Percentiles rank a stretch among this genome's conserved stretches.
Evolutionary conservation across 2,888 invertebrate species (phyloP).

Genomic region (Pachymerium ferrugineum): DNA sequence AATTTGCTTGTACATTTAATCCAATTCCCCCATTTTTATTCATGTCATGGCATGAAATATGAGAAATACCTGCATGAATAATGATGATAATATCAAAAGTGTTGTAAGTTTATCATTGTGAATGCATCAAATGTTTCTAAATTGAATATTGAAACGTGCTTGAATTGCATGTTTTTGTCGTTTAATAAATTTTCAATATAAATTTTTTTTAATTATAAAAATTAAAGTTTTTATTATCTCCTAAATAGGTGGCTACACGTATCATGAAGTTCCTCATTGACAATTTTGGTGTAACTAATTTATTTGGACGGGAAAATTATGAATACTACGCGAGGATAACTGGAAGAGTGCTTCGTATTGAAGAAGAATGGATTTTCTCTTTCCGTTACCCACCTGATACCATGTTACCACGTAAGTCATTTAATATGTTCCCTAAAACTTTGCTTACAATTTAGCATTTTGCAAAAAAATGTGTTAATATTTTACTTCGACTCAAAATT

Average conservation of each 20-base stretch:
- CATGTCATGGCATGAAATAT: too few relatives aligned
- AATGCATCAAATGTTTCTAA: too few relatives aligned
- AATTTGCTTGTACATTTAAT: background rate
- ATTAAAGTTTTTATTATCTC: background rate
- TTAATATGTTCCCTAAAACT: too few relatives aligned
- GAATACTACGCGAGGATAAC: constrained; percentile 93
- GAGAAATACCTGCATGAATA: too few relatives aligned
- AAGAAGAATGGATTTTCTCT: constrained; percentile 93
- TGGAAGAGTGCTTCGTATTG: constrained; percentile 82
- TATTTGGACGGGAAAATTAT: constrained; percentile 91
- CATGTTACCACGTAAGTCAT: constrained; percentile 52
- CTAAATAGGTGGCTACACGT: constrained; percentile 75
- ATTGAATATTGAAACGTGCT: too few relatives aligned
- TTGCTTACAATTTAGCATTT: background rate
- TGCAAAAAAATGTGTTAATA: too few relatives aligned
- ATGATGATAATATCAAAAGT: too few relatives aligned
- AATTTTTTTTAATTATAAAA: background rate
- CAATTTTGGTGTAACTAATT: constrained; percentile 89
- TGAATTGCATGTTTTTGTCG: too few relatives aligned
- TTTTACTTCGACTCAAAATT: too few relatives aligned
- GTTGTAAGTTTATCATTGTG: too few relatives aligned
- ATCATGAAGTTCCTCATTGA: constrained; percentile 97
- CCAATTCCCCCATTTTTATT: too few relatives aligned
- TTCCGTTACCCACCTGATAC: constrained; percentile 78
- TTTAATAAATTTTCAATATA: too few relatives aligned